phyloP scores from a whole-genome alignment of 2,888 invertebrate species.

The Trissonchulus latispiculum region DNA sequence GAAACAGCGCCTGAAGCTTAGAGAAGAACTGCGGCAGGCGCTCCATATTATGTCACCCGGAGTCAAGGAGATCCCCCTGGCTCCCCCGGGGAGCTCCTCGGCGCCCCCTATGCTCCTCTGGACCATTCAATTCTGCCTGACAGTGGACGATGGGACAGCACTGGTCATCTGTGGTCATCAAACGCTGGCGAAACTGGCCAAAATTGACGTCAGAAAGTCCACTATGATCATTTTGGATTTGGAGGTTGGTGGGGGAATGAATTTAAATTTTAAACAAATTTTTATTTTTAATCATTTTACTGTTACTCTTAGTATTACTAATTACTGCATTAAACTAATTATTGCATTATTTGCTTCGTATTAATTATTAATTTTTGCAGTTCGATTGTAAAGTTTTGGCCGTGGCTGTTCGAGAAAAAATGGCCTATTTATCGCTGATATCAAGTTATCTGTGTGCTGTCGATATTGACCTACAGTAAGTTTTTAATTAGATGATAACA shows the following conservation, averaged over 20 bases:
- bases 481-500: no score
- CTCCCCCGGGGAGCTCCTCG: no score
- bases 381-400: conserved; percentile 50
- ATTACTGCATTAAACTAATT: no score
- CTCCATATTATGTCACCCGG: background rate
- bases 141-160: background rate
- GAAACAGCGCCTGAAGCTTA: conserved; percentile 46
- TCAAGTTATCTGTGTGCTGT: conserved; percentile 47
- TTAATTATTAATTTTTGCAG: conserved; percentile 35
- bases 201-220: conserved; percentile 15
- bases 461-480: conserved; percentile 32
- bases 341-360: no score
- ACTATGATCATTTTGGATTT: conserved; percentile 16
- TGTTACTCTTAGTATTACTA: no score
- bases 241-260: no score
- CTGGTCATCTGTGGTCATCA: conserved; percentile 22
- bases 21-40: conserved; percentile 39
- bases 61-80: background rate
- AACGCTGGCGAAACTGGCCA: conserved; percentile 22
- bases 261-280: no score
- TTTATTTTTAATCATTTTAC: no score
- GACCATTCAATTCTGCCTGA: background rate
- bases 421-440: conserved; percentile 47
- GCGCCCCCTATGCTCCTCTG: no score
- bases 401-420: conserved; percentile 42